Evolutionary conservation across 1,140 invertebrate species (phyloP).

Genomic region (Cherax destructor): DNA sequence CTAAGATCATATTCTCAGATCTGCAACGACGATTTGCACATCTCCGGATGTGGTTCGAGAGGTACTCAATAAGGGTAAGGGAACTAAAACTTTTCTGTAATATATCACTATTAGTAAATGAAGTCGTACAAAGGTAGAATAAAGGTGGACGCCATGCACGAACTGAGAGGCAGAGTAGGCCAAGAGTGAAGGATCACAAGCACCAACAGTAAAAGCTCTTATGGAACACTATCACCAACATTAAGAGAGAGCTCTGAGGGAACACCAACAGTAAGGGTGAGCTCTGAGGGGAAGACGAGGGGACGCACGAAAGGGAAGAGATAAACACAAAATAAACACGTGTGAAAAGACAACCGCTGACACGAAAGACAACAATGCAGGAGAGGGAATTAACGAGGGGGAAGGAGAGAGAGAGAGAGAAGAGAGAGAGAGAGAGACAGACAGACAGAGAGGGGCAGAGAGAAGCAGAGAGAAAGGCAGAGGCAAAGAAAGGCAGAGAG

Average conservation of each 20-base stretch:
- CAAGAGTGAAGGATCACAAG: too few species aligned
- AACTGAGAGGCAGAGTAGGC: too few species aligned
- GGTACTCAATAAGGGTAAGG: too few species aligned
- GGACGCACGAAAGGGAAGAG: not conserved
- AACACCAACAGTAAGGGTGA: not conserved
- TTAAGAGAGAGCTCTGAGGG: not conserved
- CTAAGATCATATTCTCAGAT: too few species aligned
- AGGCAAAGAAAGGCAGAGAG: not conserved
- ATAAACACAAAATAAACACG: slow-evolving; percentile 7
- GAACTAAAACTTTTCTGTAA: too few species aligned
- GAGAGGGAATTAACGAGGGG: not conserved
- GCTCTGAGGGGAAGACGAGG: not conserved
- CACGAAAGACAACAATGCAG: not conserved
- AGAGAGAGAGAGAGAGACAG: not conserved
- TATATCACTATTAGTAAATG: too few species aligned
- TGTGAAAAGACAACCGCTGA: not conserved
- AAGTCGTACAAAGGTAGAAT: too few species aligned
- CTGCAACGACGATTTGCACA: too few species aligned
- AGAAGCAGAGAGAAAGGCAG: not conserved
- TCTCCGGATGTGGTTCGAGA: too few species aligned
- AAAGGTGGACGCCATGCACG: too few species aligned
- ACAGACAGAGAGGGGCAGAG: not conserved
- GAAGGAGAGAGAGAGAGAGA: too few species aligned
- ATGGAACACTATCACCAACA: too few species aligned
- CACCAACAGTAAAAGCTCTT: not conserved